Evolutionary conservation across 2,888 invertebrate species (phyloP).

Genomic region (Megalurothrips usitatus): DNA sequence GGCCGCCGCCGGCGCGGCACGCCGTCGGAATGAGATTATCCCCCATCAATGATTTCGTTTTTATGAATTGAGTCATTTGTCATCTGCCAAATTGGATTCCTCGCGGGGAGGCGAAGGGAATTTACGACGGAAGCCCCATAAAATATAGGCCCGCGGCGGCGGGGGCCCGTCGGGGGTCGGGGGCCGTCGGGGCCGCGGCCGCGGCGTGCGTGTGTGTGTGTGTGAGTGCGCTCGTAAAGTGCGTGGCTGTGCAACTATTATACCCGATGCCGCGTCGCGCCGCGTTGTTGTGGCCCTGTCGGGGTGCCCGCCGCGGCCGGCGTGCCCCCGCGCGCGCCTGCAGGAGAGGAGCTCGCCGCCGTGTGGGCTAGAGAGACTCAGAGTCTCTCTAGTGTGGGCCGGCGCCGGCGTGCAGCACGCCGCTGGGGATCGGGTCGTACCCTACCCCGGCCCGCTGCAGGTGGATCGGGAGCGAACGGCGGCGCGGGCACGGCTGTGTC

Average conservation of each 20-base stretch:
- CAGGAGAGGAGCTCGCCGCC: too few species aligned
- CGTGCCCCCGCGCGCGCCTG: too few species aligned
- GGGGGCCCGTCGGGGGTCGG: background rate
- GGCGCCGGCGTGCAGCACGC: too few species aligned
- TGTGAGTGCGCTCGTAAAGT: background rate
- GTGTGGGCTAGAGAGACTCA: too few species aligned
- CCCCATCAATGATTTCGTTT: slow-evolving; percentile 24
- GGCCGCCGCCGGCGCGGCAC: background rate
- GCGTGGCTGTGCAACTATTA: background rate
- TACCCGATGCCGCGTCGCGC: too few species aligned
- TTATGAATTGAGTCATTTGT: slow-evolving; percentile 27
- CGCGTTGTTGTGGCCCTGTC: too few species aligned
- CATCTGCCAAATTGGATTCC: slow-evolving; percentile 24
- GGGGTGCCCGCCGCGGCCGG: too few species aligned
- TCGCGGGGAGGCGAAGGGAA: background rate
- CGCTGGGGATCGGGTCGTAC: too few species aligned
- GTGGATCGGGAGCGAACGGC: too few species aligned
- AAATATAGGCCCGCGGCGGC: slow-evolving; percentile 2
- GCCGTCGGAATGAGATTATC: background rate
- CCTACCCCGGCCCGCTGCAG: too few species aligned
- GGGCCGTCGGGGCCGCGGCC: background rate
- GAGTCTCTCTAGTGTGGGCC: too few species aligned
- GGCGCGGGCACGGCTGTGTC: too few species aligned
- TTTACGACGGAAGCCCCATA: slow-evolving; percentile 19
- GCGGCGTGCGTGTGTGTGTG: background rate